A percentile compares a stretch with the other conserved stretches of the same genome.
Conservation (phyloP, 2,113 vertebrate genomes). For the Penelope pileata region DNA sequence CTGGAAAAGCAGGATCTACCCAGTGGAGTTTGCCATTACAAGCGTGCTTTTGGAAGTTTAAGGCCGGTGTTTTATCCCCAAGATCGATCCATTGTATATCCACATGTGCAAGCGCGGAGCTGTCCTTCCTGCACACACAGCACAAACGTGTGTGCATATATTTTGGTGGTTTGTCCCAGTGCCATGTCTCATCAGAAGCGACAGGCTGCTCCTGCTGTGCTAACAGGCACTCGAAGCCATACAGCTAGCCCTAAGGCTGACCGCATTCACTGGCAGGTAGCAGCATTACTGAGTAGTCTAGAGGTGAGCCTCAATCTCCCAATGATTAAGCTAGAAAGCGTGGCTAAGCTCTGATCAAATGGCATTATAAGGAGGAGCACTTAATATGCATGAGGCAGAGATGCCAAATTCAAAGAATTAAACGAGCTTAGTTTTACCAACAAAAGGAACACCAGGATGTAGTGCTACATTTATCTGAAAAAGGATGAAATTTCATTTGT, state of each 20-base stretch:
- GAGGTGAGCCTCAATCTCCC: conserved; percentile 35
- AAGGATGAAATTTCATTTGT: not conserved
- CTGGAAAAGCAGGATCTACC: not conserved
- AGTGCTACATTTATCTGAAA: not conserved
- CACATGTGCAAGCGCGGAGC: fast-evolving
- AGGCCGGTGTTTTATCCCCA: not conserved
- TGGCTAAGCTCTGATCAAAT: not conserved
- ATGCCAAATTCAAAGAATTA: not conserved
- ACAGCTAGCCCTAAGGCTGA: not conserved
- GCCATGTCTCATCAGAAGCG: not conserved
- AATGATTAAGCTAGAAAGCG: not conserved
- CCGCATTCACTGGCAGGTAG: not conserved
- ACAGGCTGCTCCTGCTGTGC: not conserved
- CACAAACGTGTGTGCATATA: fast-evolving
- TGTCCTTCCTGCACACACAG: fast-evolving
- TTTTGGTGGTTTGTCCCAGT: fast-evolving
- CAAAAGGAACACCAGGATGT: not conserved
- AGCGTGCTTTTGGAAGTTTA: not conserved
- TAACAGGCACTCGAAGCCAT: not conserved
- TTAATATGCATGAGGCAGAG: not conserved
- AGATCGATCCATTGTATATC: too few species aligned
- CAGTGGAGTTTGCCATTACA: fast-evolving
- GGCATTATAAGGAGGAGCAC: not conserved
- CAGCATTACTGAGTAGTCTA: not conserved
- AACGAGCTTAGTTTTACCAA: not conserved